Conservation (phyloP, 2,888 invertebrate species). For the Paralinhomoeus sp. region DNA sequence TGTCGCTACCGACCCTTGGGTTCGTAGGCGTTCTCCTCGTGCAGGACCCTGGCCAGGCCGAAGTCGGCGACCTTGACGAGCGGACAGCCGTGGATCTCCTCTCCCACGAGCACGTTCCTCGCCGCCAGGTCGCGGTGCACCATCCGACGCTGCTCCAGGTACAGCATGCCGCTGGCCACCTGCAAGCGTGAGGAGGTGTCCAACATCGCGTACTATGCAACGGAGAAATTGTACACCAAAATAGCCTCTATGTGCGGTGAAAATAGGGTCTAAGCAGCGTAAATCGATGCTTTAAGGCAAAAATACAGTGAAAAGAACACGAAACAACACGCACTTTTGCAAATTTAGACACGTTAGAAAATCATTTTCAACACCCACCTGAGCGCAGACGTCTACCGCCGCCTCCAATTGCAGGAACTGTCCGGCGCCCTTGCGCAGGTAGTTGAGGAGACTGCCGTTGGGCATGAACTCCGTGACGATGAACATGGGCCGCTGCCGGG, state of each 20-base stretch:
- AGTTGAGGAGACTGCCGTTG: conserved; percentile 73
- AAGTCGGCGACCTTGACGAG: conserved; percentile 55
- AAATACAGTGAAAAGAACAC: neutral
- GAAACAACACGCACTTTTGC: neutral
- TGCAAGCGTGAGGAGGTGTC: conserved; percentile 10
- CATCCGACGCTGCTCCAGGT: conserved; percentile 67
- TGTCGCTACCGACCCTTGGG: no score
- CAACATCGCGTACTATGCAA: neutral
- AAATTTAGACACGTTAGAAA: neutral
- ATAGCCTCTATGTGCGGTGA: no score
- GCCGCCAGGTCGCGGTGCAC: conserved; percentile 58
- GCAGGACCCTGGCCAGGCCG: conserved; percentile 82
- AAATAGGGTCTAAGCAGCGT: neutral
- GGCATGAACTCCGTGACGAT: conserved; percentile 69
- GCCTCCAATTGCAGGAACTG: conserved; percentile 66
- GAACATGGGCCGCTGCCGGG: conserved; percentile 72
- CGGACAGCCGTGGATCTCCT: conserved; percentile 37
- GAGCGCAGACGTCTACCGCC: conserved; percentile 79
- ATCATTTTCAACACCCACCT: no score
- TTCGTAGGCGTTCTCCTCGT: conserved; percentile 54
- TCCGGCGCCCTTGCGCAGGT: conserved; percentile 66
- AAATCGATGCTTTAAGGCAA: neutral
- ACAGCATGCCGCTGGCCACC: conserved; percentile 36
- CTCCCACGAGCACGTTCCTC: conserved; percentile 31
- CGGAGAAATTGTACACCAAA: neutral